Base-by-base conservation (phyloP, 2,797 vertebrate species). In the Crax fasciolata region DNA sequence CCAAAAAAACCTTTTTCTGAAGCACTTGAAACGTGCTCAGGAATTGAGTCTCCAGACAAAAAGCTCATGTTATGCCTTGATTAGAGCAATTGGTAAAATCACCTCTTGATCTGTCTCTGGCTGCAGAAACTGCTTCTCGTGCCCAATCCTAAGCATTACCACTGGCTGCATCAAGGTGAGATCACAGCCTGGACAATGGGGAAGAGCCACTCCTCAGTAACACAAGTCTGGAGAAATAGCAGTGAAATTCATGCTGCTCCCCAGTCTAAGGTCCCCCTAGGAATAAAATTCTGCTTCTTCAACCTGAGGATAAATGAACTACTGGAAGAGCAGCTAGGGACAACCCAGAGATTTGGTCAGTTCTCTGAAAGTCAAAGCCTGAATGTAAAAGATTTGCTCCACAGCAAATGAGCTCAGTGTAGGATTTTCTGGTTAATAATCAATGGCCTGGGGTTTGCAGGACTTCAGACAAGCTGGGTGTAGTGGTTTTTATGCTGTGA, bases 151-250 rank as follows among this genome's bases (percentile, higher is more conserved):
- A 97, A 98, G 58, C 92, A 97, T 70, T 96, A 97, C 87, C 84
- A 48, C 28, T 94, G 98, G 96, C 93, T 98, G 62, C 97, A 95
- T 88, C 97, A 97, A 92, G 97, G 98, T 6, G 96, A 97, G 81
- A 97, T 94, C 10, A 46, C 77, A 38, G 91, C 86, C 95, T 82
- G 91, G 98, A 97, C 0, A 94, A 97, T 1, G 91, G 94, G 25
- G 97, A 98, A 91, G 98, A 98, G 85, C 84, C 97, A 72, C 88
- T 92, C 84, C 87, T 98, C 94, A 97, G 97, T 58, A 96, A 98
- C 3, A 94, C 97, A 84, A 97, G 97, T 87, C 46, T 70, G 10
- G 21, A 77, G 27, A 48, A 49, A 43, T 9, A 27, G 20, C 49
- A 80, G 25, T 44, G 61, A 82, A 51, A 66, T 6, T 55, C 74